Evolutionary conservation across 2,113 vertebrate species (phyloP), one percentile per base, ranked within the genome.

Genomic region (Channa maculata): DNA sequence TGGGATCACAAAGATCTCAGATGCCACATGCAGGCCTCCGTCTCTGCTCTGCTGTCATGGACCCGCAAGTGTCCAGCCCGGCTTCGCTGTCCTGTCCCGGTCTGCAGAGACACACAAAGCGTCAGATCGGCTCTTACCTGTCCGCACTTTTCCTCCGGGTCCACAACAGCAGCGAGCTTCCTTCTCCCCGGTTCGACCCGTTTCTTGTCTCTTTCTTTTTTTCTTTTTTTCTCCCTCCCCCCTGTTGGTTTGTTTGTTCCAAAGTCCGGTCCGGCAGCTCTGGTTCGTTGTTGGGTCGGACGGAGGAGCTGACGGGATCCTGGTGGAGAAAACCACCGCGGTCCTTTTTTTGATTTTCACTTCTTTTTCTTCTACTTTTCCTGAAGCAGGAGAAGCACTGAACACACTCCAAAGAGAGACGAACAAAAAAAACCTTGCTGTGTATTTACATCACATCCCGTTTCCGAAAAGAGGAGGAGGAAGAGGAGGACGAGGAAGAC

Each of bases 371-470:
- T 3, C 48, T 67, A 52, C 15, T 65, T 38, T 5, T 57, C 34
- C 3, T 13, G 11, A 57, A 5, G 46, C 6, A 24, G 45, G 34
- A 58, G 65, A 82, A 78, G 55, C 83, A 77, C 79, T 80, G 61
- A 55, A 82, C 73, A 82, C 68, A 77, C 73, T 65, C 80, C 82
- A 52, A 45, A 51, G 54, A 74, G 39, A 53, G 15, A 14, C 36
- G 11, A 44, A 46, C 6, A 51, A 63, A 67, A 53, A 75, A 83
- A 84, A 88, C 63, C 36, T 73, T 85, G 53, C 77, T 83, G 75
- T 86, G 86, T 89, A 75, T 92, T 91, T 90, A 94, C 92, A 90
- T 94, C 92, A 94, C 91, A 93, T 94, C 93, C 93, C 89, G 91
- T 92, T 92, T 92, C 91, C 86, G 91, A 88, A 38, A 84, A 60